These are phyloP conservation scores for Harpagifer antarcticus DNA, from an alignment of 2,797 vertebrate species.

Conservation along the genomic window DNA sequence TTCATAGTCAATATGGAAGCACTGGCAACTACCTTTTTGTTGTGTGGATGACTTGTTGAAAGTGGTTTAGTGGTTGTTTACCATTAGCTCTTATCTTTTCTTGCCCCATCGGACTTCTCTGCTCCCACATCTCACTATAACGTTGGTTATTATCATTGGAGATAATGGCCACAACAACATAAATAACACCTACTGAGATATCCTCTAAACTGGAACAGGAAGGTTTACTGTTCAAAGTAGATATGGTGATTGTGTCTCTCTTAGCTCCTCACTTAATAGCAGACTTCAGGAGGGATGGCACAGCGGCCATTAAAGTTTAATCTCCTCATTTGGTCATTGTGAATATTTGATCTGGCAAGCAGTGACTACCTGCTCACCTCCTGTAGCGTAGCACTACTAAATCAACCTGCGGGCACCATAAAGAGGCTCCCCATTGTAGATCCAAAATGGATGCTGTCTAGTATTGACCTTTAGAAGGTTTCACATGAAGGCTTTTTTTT, in stretches of 20 bases:
- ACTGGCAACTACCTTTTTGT: neutral
- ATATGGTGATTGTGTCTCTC: slow-evolving; percentile 15
- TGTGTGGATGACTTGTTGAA: slow-evolving; percentile 2
- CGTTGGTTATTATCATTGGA: neutral
- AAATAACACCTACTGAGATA: neutral
- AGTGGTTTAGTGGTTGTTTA: neutral
- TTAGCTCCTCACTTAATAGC: slow-evolving; percentile 36
- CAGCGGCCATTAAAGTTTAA: slow-evolving; percentile 67
- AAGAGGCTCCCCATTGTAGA: slow-evolving; percentile 36
- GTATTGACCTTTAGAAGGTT: slow-evolving; percentile 65
- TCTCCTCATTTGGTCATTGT: slow-evolving; percentile 66
- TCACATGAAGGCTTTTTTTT: slow-evolving; percentile 33
- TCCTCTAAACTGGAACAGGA: slow-evolving; percentile 7
- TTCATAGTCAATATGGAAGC: neutral
- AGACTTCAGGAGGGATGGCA: slow-evolving; percentile 47
- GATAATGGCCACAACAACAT: slow-evolving; percentile 2
- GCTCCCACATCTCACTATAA: neutral
- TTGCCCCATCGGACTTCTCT: neutral
- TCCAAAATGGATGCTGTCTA: slow-evolving; percentile 54
- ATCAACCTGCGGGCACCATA: slow-evolving; percentile 50
- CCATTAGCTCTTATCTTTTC: neutral
- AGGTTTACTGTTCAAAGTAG: slow-evolving; percentile 32
- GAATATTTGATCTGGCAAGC: slow-evolving; percentile 53
- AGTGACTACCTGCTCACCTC: slow-evolving; percentile 43
- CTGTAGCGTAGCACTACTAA: slow-evolving; percentile 56